phyloP scores from a whole-genome alignment of 53 echinoderm and acorn worm genomes.

The Echinarachnius parma region DNA sequence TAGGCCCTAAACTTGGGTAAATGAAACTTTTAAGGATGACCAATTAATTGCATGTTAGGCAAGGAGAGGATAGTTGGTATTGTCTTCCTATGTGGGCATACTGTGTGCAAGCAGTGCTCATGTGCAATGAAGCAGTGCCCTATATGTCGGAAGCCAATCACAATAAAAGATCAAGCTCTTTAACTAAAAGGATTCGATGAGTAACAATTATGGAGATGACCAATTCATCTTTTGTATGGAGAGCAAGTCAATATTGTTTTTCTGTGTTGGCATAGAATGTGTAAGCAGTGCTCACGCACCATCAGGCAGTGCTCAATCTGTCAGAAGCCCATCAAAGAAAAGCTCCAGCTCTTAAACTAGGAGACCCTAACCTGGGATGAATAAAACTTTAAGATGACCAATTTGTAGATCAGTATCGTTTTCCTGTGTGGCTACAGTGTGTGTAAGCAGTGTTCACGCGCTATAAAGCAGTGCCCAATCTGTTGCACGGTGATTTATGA shows the following conservation, averaged over 20 bases:
- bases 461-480: slow-evolving; percentile 70
- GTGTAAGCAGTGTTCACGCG: slow-evolving; percentile 90
- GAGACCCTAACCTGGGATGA: too few relatives aligned
- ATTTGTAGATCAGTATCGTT: too few relatives aligned
- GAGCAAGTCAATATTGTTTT: too few relatives aligned
- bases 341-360: slow-evolving; percentile 58
- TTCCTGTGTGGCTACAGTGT: too few relatives aligned
- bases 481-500: slow-evolving; percentile 76
- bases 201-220: too few relatives aligned
- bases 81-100: slow-evolving; percentile 91
- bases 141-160: slow-evolving; percentile 82
- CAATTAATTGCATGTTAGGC: slow-evolving; percentile 89
- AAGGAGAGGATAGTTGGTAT: slow-evolving; percentile 79
- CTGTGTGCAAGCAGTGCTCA: slow-evolving; percentile 88
- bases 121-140: slow-evolving; percentile 84
- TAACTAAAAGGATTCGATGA: background rate
- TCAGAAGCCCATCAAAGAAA: slow-evolving; percentile 79
- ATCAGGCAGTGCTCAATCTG: slow-evolving; percentile 77
- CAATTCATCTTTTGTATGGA: too few relatives aligned
- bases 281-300: slow-evolving; percentile 84
- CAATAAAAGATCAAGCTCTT: slow-evolving; percentile 75
- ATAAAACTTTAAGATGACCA: too few relatives aligned
- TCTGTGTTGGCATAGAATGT: slow-evolving; percentile 88
- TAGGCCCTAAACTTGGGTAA: too few relatives aligned
- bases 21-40: too few relatives aligned